Conservation (phyloP, 2,888 invertebrate genomes). For the Rhorus exstirpatorius region DNA sequence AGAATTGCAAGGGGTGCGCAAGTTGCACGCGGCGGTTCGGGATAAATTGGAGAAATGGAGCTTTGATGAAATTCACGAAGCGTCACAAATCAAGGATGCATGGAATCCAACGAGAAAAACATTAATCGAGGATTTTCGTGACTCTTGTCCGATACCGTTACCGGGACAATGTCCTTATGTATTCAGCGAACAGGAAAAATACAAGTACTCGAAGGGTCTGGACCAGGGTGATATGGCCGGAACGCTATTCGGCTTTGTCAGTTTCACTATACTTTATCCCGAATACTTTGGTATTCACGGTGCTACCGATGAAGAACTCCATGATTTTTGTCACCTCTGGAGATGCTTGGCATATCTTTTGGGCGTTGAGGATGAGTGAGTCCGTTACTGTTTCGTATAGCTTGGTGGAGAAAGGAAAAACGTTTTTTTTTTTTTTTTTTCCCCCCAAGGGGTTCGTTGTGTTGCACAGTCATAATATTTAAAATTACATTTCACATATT, state of each 20-base stretch:
- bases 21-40: conserved; percentile 84
- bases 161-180: conserved; percentile 75
- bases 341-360: conserved; percentile 87
- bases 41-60: conserved; percentile 74
- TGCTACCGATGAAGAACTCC: conserved; percentile 85
- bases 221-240: conserved; percentile 87
- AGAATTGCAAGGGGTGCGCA: conserved; percentile 85
- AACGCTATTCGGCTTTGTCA: conserved; percentile 87
- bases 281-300: conserved; percentile 83
- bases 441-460: no score
- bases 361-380: conserved; percentile 85
- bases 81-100: conserved; percentile 71
- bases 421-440: conserved; percentile 69
- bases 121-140: conserved; percentile 75
- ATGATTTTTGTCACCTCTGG: conserved; percentile 87
- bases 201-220: conserved; percentile 73
- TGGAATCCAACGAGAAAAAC: conserved; percentile 72
- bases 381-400: conserved; percentile 6
- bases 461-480: no score
- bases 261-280: conserved; percentile 86
- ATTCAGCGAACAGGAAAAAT: neutral
- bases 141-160: conserved; percentile 72
- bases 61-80: conserved; percentile 71
- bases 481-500: no score
- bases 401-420: conserved; percentile 71